phyloP scores from a whole-genome alignment of 2,888 invertebrate species.

The Sarcophaga caerulescens region DNA sequence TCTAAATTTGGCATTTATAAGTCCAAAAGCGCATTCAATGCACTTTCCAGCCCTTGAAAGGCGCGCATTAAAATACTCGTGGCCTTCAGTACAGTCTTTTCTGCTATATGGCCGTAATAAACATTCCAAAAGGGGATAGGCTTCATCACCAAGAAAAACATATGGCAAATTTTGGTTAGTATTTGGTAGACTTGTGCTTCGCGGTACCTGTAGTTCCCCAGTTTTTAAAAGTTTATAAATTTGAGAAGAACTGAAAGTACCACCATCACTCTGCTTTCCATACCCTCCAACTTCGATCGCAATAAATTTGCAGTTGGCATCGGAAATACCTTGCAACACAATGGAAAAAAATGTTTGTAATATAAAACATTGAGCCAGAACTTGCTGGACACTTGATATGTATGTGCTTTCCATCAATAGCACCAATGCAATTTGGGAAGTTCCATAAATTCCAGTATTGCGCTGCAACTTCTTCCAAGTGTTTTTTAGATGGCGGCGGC shows the following conservation, averaged over 20 bases:
- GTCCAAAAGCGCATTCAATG: conserved; percentile 43
- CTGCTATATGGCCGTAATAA: conserved; percentile 32
- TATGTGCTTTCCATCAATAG: conserved; percentile 74
- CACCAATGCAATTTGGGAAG: conserved; percentile 71
- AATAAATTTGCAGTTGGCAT: conserved; percentile 54
- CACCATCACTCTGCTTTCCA: conserved; percentile 47
- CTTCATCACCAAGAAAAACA: conserved; percentile 43
- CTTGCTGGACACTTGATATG: conserved; percentile 71
- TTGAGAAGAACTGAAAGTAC: conserved; percentile 30
- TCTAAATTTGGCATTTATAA: conserved; percentile 14
- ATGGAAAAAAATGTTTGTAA: conserved; percentile 30
- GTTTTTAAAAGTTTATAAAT: conserved; percentile 39
- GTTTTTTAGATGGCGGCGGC: conserved; percentile 45
- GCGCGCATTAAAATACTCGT: conserved; percentile 31
- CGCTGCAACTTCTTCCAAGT: conserved; percentile 18
- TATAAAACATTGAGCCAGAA: conserved; percentile 72
- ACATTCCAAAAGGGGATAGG: conserved; percentile 37
- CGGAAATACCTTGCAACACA: conserved; percentile 50
- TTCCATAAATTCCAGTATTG: conserved; percentile 56
- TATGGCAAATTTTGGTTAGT: conserved; percentile 28
- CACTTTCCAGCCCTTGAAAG: conserved; percentile 33
- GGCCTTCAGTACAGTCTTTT: conserved; percentile 12
- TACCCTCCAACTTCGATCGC: conserved; percentile 54
- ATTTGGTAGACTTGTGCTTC: conserved; percentile 8
- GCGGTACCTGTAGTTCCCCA: conserved; percentile 11